phyloP scores from a whole-genome alignment of 2,888 invertebrate species.

The Pseudococcus longispinus region DNA sequence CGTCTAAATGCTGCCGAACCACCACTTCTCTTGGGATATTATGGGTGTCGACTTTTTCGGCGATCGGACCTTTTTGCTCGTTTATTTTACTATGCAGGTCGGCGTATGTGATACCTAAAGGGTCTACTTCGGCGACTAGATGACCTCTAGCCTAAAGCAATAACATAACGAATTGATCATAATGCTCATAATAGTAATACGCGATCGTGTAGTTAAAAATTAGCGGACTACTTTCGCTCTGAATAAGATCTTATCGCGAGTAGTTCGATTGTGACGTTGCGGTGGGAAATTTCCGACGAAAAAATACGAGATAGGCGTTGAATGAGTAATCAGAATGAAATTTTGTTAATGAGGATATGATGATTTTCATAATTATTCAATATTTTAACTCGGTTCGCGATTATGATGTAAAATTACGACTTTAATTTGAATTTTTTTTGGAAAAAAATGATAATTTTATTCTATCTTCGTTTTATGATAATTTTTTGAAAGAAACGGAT shows the following conservation, averaged over 20 bases:
- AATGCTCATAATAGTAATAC: background rate
- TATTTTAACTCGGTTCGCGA: no score
- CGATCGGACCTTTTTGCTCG: slow-evolving; percentile 62
- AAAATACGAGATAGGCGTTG: background rate
- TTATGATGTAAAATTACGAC: no score
- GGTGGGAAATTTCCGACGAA: background rate
- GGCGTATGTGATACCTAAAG: slow-evolving; percentile 85
- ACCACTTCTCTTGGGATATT: slow-evolving; percentile 68
- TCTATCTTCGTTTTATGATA: no score
- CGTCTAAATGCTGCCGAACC: slow-evolving; percentile 68
- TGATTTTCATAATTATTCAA: no score
- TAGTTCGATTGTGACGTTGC: background rate
- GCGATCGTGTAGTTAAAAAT: background rate
- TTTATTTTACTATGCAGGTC: slow-evolving; percentile 68
- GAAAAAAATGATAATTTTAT: no score
- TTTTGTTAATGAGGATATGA: no score
- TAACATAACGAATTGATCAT: slow-evolving; percentile 3
- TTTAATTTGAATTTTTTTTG: no score
- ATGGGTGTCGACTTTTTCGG: slow-evolving; percentile 59
- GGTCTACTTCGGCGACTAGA: slow-evolving; percentile 91
- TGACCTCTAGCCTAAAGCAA: slow-evolving; percentile 85
- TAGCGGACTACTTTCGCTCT: background rate
- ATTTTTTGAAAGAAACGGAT: no score
- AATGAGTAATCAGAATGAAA: no score
- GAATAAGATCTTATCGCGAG: background rate